These are phyloP conservation scores for Pomacea maculata DNA, from an alignment of 1,140 invertebrate species.

Conservation along the genomic window DNA sequence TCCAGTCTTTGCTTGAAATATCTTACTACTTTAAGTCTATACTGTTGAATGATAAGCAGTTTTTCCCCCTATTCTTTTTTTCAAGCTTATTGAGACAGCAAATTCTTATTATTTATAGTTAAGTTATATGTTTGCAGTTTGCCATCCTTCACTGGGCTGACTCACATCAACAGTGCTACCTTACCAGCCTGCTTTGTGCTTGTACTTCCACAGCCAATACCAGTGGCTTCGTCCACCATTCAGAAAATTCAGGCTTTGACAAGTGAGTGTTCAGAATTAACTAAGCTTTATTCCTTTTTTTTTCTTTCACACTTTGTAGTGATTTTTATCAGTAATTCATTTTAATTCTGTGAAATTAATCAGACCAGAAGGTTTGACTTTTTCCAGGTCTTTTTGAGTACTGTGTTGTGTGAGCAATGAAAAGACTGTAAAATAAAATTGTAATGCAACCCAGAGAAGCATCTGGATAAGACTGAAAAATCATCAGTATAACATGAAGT, in stretches of 20 bases:
- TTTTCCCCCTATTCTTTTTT: too few species aligned
- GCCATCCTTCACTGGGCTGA: constrained; percentile 82
- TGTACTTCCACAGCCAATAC: constrained; percentile 85
- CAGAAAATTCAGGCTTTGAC: constrained; percentile 78
- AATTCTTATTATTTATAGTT: too few species aligned
- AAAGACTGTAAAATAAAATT: too few species aligned
- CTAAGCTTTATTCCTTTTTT: background rate
- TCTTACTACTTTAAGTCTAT: too few species aligned
- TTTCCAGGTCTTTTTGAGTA: too few species aligned
- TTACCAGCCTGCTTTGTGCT: constrained; percentile 92
- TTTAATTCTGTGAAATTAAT: background rate
- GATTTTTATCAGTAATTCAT: background rate
- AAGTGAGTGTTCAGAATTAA: constrained; percentile 41
- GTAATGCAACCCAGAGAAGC: too few species aligned
- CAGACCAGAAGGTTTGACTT: background rate
- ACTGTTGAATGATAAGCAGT: too few species aligned
- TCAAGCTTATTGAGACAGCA: too few species aligned
- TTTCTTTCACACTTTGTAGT: background rate
- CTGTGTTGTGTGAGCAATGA: too few species aligned
- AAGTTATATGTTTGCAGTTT: constrained; percentile 64
- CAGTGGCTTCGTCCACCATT: constrained; percentile 81
- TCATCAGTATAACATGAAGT: too few species aligned
- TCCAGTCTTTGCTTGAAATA: too few species aligned
- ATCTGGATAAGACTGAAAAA: too few species aligned
- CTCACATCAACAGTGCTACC: constrained; percentile 83